phyloP scores from a whole-genome alignment of 2,888 invertebrate species.

The Rhimphoctona megacephalus region DNA sequence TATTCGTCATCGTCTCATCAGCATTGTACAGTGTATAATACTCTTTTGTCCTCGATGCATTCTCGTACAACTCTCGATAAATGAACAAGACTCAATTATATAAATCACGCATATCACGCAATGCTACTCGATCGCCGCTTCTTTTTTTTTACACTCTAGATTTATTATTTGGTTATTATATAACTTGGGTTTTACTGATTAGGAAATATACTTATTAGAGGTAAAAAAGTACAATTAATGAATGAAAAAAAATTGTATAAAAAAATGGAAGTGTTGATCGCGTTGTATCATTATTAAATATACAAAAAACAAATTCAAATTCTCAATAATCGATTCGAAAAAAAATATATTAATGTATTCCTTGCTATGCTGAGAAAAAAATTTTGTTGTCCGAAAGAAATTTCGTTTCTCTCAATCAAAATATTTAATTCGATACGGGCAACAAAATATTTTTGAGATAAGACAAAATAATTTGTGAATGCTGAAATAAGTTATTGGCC shows the following conservation, averaged over 20 bases:
- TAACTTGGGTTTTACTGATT: background rate
- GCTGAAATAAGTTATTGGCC: too few relatives aligned
- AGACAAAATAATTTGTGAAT: too few relatives aligned
- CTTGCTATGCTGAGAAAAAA: too few relatives aligned
- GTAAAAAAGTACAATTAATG: background rate
- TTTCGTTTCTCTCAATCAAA: too few relatives aligned
- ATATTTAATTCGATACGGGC: too few relatives aligned
- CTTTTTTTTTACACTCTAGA: background rate
- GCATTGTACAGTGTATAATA: slow-evolving; percentile 15
- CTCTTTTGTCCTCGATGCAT: slow-evolving; percentile 33
- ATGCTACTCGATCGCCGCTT: background rate
- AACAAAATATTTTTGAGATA: too few relatives aligned
- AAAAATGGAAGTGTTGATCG: background rate
- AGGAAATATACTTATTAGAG: background rate
- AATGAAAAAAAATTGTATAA: background rate
- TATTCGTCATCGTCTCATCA: slow-evolving; percentile 39
- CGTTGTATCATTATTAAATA: too few relatives aligned
- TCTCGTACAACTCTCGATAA: slow-evolving; percentile 29
- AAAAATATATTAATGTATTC: background rate
- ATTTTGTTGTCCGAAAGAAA: too few relatives aligned
- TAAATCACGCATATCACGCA: background rate
- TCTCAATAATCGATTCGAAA: background rate
- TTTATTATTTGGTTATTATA: background rate
- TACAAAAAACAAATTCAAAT: background rate
- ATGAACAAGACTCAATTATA: slow-evolving; percentile 16